Evolutionary conservation across 2,797 vertebrate species (phyloP).

Genomic region (Smutsia gigantea): DNA sequence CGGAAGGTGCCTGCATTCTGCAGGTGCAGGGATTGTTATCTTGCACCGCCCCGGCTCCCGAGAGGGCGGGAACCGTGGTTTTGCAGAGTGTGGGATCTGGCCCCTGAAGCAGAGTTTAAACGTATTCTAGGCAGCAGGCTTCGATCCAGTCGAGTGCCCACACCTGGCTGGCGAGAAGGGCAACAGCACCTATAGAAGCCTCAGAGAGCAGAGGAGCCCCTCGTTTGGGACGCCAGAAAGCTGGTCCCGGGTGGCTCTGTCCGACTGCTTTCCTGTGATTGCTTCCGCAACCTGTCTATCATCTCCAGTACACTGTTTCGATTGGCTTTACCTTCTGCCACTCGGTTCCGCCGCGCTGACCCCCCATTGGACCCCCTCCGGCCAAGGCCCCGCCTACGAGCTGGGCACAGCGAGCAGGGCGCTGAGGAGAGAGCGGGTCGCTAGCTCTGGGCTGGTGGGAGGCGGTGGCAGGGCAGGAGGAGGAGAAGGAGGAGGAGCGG

Average conservation of each 20-base stretch:
- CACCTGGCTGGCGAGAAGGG: conserved; percentile 45
- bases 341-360: conserved; percentile 77
- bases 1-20: conserved; percentile 43
- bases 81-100: not conserved
- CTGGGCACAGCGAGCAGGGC: conserved; percentile 60
- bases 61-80: conserved; percentile 30
- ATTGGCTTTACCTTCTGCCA: conserved; percentile 51
- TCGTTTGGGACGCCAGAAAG: conserved; percentile 60
- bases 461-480: conserved; percentile 48
- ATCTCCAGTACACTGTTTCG: rapidly evolving
- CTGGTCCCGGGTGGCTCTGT: conserved; percentile 12
- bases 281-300: conserved; percentile 43
- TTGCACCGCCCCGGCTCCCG: not conserved
- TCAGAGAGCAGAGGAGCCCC: not conserved
- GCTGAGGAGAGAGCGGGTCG: conserved; percentile 45
- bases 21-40: conserved; percentile 62
- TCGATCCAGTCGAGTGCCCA: not conserved
- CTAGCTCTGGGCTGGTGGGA: conserved; percentile 30
- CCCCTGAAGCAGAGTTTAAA: not conserved
- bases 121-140: not conserved
- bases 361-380: conserved; percentile 61
- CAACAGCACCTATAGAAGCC: not conserved
- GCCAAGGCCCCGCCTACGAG: conserved; percentile 63
- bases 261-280: conserved; percentile 60
- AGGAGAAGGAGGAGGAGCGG: conserved; percentile 23